Evolutionary conservation across 2,888 invertebrate genomes (phyloP).

Genomic region (Agapetus fuscipes): DNA sequence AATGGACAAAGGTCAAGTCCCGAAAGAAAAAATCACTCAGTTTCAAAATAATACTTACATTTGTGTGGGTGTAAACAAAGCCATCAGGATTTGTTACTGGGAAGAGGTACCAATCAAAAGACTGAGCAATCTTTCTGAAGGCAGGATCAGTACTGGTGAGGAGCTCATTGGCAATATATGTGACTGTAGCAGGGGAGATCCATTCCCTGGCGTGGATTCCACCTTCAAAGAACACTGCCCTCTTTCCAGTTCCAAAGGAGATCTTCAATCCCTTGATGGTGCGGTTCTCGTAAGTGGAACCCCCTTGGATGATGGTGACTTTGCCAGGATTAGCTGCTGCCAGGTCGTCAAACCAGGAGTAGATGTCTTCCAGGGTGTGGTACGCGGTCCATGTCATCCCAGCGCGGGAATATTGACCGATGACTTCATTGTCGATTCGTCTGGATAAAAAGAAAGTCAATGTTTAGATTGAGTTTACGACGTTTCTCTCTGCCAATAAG

Average conservation of each 20-base stretch:
- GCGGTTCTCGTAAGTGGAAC: constrained; percentile 50
- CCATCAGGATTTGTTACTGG: constrained; percentile 69
- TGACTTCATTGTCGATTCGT: constrained; percentile 1
- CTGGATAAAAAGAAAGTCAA: constrained; percentile 2
- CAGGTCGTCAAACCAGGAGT: constrained; percentile 48
- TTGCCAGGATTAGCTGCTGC: constrained; percentile 37
- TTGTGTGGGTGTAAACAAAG: constrained; percentile 54
- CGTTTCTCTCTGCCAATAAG: not conserved
- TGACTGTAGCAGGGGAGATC: constrained; percentile 61
- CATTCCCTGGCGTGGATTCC: constrained; percentile 61
- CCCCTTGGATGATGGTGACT: constrained; percentile 43
- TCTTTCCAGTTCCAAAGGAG: constrained; percentile 34
- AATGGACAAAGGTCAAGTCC: too few species aligned
- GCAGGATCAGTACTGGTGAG: constrained; percentile 48
- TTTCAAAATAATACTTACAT: constrained; percentile 41
- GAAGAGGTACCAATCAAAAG: constrained; percentile 66
- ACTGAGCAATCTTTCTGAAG: constrained; percentile 49
- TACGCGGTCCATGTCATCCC: constrained; percentile 50
- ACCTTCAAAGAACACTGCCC: constrained; percentile 54
- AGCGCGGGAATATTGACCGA: constrained; percentile 3
- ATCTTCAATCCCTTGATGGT: constrained; percentile 48
- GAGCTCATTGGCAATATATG: constrained; percentile 60
- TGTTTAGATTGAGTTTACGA: not conserved
- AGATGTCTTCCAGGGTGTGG: constrained; percentile 47
- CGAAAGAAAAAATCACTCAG: too few species aligned